A percentile compares a stretch with the other conserved stretches of the same genome.
Conservation (phyloP, 2,113 vertebrate genomes). For the Motacilla tschutschensis region DNA sequence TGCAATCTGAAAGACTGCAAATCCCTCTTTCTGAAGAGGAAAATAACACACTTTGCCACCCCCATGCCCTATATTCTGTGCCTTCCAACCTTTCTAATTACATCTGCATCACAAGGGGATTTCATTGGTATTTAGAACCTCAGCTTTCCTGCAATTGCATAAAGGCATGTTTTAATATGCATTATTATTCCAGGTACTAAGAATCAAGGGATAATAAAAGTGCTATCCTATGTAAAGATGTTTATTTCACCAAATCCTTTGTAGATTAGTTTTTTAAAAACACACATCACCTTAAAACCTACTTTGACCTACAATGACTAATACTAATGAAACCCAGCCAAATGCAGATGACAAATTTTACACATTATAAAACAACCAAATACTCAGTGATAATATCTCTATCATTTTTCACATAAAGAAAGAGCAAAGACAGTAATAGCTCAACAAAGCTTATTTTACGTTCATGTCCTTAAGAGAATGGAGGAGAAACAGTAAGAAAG, state of each 20-base stretch:
- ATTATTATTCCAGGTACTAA: neutral
- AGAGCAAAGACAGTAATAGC: neutral
- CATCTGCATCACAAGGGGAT: neutral
- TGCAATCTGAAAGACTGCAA: conserved; percentile 6
- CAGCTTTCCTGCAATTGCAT: neutral
- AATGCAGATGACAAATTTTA: neutral
- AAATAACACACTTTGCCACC: neutral
- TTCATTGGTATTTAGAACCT: neutral
- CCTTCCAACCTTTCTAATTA: neutral
- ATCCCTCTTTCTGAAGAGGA: neutral
- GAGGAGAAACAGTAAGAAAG: neutral
- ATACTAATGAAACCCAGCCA: neutral
- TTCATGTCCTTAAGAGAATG: neutral
- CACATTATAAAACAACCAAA: neutral
- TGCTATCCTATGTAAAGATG: neutral
- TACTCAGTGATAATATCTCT: neutral
- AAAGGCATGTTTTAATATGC: neutral
- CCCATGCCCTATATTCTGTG: rapidly evolving
- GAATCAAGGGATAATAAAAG: neutral
- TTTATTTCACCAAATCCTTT: neutral
- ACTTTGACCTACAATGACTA: neutral
- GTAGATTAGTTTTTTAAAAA: neutral
- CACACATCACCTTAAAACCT: neutral
- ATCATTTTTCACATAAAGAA: neutral
- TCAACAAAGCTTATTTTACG: neutral